Evolutionary conservation across 2,888 invertebrate genomes (phyloP).

Genomic region (Sinodicranocentrus sp.): DNA sequence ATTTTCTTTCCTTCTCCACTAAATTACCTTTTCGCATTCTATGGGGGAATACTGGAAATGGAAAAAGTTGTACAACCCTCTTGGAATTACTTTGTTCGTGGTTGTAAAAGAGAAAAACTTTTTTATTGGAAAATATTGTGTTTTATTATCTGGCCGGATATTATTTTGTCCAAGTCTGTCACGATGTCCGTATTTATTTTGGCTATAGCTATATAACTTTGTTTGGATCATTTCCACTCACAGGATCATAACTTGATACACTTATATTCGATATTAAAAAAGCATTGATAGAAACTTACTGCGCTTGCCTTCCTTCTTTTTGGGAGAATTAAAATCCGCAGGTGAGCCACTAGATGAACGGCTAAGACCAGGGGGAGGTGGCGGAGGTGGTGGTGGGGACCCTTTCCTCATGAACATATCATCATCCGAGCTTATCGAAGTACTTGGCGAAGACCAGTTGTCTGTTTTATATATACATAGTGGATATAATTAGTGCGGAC

Average conservation of each 20-base stretch:
- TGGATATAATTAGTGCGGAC: no score
- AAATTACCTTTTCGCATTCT: no score
- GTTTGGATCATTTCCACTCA: no score
- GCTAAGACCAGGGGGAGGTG: slow-evolving; percentile 62
- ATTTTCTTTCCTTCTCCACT: neutral
- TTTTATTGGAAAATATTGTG: neutral
- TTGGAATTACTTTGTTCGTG: neutral
- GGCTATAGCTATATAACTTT: no score
- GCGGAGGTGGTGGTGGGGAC: slow-evolving; percentile 73
- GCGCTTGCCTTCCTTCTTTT: slow-evolving; percentile 50
- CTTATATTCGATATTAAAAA: no score
- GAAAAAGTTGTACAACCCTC: no score
- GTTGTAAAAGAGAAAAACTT: slow-evolving; percentile 1
- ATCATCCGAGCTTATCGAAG: slow-evolving; percentile 76
- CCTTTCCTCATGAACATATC: slow-evolving; percentile 72
- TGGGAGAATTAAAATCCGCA: slow-evolving; percentile 54
- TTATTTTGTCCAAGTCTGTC: no score
- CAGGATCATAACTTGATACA: no score
- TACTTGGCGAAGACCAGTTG: slow-evolving; percentile 71
- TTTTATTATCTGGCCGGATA: slow-evolving; percentile 5
- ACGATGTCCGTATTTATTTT: no score
- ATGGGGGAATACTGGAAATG: neutral
- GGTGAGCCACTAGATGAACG: slow-evolving; percentile 63
- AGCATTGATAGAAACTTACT: slow-evolving; percentile 60
- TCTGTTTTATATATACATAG: slow-evolving; percentile 29